Evolutionary conservation across 2,797 vertebrate genomes (phyloP).

Genomic region (Mionectes olivaceus): DNA sequence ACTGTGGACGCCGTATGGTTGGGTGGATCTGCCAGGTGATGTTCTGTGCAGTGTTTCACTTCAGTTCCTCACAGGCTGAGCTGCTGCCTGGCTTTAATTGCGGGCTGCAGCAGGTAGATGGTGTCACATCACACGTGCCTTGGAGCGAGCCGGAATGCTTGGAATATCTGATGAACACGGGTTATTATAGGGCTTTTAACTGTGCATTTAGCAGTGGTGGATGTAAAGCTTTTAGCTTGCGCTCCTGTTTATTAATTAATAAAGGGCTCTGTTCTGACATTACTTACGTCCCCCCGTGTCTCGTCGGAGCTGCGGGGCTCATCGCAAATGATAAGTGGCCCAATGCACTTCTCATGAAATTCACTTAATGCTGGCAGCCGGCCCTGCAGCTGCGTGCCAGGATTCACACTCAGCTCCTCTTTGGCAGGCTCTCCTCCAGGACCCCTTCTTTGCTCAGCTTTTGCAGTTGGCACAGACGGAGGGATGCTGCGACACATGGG

Average conservation of each 20-base stretch:
- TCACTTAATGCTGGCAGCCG: conserved; percentile 32
- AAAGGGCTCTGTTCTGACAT: conserved; percentile 49
- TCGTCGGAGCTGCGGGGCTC: conserved; percentile 12
- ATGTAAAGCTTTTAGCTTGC: conserved; percentile 45
- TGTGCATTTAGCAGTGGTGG: conserved; percentile 45
- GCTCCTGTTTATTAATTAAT: conserved; percentile 68
- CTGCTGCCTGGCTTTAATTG: conserved; percentile 25
- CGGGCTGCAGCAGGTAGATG: conserved; percentile 67
- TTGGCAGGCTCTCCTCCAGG: conserved; percentile 9
- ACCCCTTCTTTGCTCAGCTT: background rate
- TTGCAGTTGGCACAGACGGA: background rate
- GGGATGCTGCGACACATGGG: background rate
- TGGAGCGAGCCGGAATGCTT: background rate
- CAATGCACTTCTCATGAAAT: conserved; percentile 47
- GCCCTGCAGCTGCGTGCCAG: background rate
- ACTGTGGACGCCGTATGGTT: background rate
- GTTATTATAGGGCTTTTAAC: conserved; percentile 60
- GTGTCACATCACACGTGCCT: conserved; percentile 49
- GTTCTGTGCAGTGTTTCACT: background rate
- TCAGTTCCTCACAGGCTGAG: background rate
- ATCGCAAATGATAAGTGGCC: conserved; percentile 54
- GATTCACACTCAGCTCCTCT: background rate
- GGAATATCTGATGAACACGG: conserved; percentile 14
- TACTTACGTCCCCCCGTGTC: conserved; percentile 33
- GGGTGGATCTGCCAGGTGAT: conserved; percentile 23